Evolutionary conservation across 2,888 invertebrate genomes (phyloP).

Genomic region (Lysandra coridon): DNA sequence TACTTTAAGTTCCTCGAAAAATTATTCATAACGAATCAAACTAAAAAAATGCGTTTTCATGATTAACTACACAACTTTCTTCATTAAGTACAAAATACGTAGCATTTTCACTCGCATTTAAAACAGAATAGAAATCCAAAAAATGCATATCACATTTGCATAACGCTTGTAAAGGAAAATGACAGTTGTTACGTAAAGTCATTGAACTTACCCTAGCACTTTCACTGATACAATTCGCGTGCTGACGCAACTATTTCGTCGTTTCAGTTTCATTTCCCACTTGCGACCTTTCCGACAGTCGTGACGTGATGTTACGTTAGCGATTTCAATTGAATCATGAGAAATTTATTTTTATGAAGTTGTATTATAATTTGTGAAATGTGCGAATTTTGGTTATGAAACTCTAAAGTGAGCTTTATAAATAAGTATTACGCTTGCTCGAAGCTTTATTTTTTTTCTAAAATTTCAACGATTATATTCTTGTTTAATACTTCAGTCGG

Average conservation of each 20-base stretch:
- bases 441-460: neutral
- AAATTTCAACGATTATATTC: neutral
- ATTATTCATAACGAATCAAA: too few species aligned
- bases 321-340: neutral
- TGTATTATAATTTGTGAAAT: neutral
- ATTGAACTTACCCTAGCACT: constrained; percentile 50
- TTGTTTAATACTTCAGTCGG: too few species aligned
- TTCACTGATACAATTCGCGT: constrained; percentile 67
- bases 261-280: constrained; percentile 52
- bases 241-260: constrained; percentile 58
- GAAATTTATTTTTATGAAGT: neutral
- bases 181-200: constrained; percentile 38
- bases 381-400: neutral
- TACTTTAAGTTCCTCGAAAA: too few species aligned
- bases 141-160: constrained; percentile 36
- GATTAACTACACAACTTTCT: neutral
- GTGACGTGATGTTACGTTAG: neutral
- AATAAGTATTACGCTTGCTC: neutral
- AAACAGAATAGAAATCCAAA: constrained; percentile 24
- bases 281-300: constrained; percentile 34
- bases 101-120: neutral
- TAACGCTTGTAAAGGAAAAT: constrained; percentile 38
- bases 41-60: neutral
- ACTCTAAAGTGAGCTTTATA: too few species aligned
- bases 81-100: neutral